Percentiles rank a stretch among this genome's conserved stretches.
These are phyloP conservation scores for Brenthis hecate DNA, from an alignment of 2,888 invertebrate genomes.

Conservation along the genomic window DNA sequence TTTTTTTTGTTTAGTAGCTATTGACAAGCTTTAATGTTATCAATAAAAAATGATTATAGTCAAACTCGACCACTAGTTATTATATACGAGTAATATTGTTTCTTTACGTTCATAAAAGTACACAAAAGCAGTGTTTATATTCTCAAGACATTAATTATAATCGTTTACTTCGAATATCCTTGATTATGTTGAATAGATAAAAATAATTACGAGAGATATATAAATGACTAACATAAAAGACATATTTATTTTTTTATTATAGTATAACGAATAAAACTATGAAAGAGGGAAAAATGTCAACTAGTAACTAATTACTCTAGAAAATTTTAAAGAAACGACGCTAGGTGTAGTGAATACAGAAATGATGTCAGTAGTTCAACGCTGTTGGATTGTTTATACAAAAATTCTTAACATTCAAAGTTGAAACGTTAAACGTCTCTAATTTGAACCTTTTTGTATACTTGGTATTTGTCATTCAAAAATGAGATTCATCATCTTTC, in stretches of 20 bases:
- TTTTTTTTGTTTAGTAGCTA: too few species aligned
- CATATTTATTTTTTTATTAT: constrained; percentile 13
- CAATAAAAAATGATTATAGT: too few species aligned
- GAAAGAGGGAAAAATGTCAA: constrained; percentile 27
- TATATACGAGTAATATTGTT: too few species aligned
- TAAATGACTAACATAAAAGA: constrained; percentile 6
- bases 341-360: constrained; percentile 31
- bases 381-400: constrained; percentile 28
- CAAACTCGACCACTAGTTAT: too few species aligned
- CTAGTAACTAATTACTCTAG: constrained; percentile 35
- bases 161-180: not conserved
- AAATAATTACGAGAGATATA: constrained; percentile 8
- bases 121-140: too few species aligned
- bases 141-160: too few species aligned
- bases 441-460: constrained; percentile 13
- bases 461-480: constrained; percentile 10
- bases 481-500: constrained; percentile 44
- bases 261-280: constrained; percentile 12
- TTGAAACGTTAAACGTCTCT: constrained; percentile 61
- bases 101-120: too few species aligned
- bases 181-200: constrained; percentile 7
- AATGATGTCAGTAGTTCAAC: constrained; percentile 37
- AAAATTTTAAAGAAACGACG: constrained; percentile 34
- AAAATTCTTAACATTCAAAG: constrained; percentile 37
- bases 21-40: too few species aligned